Conservation (phyloP, 2,797 vertebrate species). For the Huso huso region DNA sequence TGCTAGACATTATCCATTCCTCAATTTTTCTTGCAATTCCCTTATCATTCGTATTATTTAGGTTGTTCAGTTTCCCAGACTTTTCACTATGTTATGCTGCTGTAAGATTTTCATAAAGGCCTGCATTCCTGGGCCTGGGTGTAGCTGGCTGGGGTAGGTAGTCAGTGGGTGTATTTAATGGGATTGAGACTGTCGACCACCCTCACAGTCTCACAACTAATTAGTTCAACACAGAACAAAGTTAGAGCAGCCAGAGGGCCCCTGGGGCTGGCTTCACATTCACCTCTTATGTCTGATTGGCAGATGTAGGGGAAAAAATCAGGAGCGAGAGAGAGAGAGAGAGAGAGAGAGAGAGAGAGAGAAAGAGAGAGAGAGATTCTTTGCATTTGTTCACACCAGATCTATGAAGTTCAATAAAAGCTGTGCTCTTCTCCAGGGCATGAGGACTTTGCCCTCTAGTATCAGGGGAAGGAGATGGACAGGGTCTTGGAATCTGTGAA, state of each 20-base stretch:
- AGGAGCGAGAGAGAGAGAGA: background rate
- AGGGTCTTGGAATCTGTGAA: slow-evolving; percentile 50
- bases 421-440: slow-evolving; percentile 27
- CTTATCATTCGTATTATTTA: too few relatives aligned
- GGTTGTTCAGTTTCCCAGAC: too few relatives aligned
- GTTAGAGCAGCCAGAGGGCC: slow-evolving; percentile 67
- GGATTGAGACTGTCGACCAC: slow-evolving; percentile 49
- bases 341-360: background rate
- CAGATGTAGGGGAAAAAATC: slow-evolving; percentile 41
- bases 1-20: too few relatives aligned
- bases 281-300: slow-evolving; percentile 53
- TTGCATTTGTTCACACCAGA: background rate
- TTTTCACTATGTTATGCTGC: slow-evolving; percentile 29
- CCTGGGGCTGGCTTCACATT: slow-evolving; percentile 50
- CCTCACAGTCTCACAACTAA: slow-evolving; percentile 72
- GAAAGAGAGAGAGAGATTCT: background rate
- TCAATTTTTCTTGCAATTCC: too few relatives aligned
- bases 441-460: slow-evolving; percentile 21
- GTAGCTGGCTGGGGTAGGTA: slow-evolving; percentile 37
- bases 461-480: slow-evolving; percentile 45
- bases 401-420: slow-evolving; percentile 38
- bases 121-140: slow-evolving; percentile 54
- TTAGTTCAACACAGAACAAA: slow-evolving; percentile 81
- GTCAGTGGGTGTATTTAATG: slow-evolving; percentile 49
- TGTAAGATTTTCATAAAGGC: slow-evolving; percentile 10